Evolutionary conservation across 2,113 vertebrate genomes (phyloP).

Genomic region (Cryptomyrus ogoouensis): DNA sequence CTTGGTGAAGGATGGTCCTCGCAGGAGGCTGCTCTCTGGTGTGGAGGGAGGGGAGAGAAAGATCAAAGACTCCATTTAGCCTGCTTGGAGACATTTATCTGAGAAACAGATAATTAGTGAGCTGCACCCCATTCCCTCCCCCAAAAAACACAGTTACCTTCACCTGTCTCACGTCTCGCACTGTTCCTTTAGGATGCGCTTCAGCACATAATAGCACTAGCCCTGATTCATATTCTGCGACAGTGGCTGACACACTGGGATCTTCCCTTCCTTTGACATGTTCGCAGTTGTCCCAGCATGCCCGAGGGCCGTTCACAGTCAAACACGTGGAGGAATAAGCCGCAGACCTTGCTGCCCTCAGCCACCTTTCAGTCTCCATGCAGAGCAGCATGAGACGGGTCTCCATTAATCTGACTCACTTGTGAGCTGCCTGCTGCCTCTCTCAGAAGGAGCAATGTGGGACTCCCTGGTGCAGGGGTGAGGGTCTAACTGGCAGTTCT

Average conservation of each 20-base stretch:
- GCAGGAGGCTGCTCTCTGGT: constrained; percentile 69
- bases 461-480: background rate
- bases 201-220: background rate
- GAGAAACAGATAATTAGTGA: constrained; percentile 28
- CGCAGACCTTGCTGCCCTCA: background rate
- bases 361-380: background rate
- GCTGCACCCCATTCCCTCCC: background rate
- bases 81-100: background rate
- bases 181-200: background rate
- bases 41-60: constrained; percentile 24
- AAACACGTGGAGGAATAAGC: background rate
- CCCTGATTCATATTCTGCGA: background rate
- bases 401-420: background rate
- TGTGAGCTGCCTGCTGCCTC: background rate
- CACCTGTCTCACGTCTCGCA: background rate
- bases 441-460: background rate
- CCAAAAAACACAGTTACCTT: constrained; percentile 15
- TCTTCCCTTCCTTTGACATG: background rate
- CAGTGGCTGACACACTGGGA: background rate
- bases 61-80: background rate
- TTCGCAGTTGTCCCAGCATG: background rate
- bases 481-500: background rate
- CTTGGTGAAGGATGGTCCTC: constrained; percentile 79
- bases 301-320: background rate
- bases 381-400: background rate